These are phyloP conservation scores for Pseudorhiza aurosa DNA, from an alignment of 30 jellyfish, hydroid and myxozoan genomes.

Conservation along the genomic window DNA sequence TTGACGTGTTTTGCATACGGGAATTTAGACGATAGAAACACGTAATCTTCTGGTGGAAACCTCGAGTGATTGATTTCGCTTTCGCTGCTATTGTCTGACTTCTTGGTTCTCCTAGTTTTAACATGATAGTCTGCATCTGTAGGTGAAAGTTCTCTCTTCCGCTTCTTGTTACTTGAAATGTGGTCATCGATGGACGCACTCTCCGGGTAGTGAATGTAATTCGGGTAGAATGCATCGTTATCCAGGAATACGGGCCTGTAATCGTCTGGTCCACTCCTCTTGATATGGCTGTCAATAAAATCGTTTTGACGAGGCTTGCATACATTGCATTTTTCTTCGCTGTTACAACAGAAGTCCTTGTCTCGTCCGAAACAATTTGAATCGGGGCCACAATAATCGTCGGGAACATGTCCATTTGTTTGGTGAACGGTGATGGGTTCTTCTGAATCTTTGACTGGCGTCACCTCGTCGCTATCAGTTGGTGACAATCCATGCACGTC, in stretches of 20 bases:
- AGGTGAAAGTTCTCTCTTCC: neutral
- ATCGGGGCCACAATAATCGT: too few species aligned
- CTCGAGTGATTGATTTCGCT: neutral
- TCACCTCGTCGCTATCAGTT: neutral
- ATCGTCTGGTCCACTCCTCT: neutral
- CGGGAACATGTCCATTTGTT: too few species aligned
- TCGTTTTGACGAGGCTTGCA: neutral
- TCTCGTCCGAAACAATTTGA: too few species aligned
- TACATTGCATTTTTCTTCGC: neutral
- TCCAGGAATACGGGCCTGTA: slow-evolving; percentile 12
- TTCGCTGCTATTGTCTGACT: neutral
- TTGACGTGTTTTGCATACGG: neutral
- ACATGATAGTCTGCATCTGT: neutral
- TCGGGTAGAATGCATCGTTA: neutral
- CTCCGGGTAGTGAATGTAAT: neutral
- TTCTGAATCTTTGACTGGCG: too few species aligned
- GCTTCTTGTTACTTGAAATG: neutral
- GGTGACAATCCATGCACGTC: neutral
- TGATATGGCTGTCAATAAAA: neutral
- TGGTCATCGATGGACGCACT: neutral
- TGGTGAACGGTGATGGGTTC: too few species aligned
- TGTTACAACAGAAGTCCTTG: neutral
- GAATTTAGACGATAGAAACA: neutral
- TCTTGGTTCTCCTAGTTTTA: neutral
- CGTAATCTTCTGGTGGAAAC: neutral